phyloP scores from a whole-genome alignment of 2,113 vertebrate genomes.

The Dendropsophus ebraccatus region DNA sequence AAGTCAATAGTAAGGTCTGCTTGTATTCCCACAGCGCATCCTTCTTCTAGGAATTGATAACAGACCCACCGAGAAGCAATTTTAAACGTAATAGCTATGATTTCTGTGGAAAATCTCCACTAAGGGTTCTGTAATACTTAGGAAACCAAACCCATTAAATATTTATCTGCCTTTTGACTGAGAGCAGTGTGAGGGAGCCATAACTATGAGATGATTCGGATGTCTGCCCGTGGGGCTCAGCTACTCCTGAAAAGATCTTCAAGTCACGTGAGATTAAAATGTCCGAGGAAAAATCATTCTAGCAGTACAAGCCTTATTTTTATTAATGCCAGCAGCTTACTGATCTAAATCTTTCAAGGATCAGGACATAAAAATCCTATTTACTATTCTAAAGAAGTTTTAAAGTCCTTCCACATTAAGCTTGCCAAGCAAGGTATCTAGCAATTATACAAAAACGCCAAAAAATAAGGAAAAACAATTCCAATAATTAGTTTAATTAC shows the following conservation, averaged over 20 bases:
- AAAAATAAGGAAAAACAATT: not conserved
- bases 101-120: slow-evolving; percentile 14
- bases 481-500: too few relatives aligned
- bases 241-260: slow-evolving; percentile 12
- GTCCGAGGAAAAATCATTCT: slow-evolving; percentile 41
- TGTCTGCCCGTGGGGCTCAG: slow-evolving; percentile 11
- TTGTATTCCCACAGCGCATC: not conserved
- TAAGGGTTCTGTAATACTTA: slow-evolving; percentile 33
- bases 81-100: slow-evolving; percentile 5
- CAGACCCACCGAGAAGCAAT: slow-evolving; percentile 12
- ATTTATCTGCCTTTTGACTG: slow-evolving; percentile 21
- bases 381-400: not conserved
- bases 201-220: slow-evolving; percentile 14
- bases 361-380: not conserved
- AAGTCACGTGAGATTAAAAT: slow-evolving; percentile 47
- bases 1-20: not conserved
- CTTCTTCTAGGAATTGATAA: slow-evolving; percentile 1
- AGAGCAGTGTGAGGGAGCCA: slow-evolving; percentile 10
- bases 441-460: not conserved
- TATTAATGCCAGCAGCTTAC: slow-evolving; percentile 33
- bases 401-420: not conserved
- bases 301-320: slow-evolving; percentile 34
- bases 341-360: slow-evolving; percentile 47
- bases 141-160: slow-evolving; percentile 41
- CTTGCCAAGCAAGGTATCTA: not conserved